Conservation (phyloP, 2,888 invertebrate genomes). For the Ormyrus labotus region DNA sequence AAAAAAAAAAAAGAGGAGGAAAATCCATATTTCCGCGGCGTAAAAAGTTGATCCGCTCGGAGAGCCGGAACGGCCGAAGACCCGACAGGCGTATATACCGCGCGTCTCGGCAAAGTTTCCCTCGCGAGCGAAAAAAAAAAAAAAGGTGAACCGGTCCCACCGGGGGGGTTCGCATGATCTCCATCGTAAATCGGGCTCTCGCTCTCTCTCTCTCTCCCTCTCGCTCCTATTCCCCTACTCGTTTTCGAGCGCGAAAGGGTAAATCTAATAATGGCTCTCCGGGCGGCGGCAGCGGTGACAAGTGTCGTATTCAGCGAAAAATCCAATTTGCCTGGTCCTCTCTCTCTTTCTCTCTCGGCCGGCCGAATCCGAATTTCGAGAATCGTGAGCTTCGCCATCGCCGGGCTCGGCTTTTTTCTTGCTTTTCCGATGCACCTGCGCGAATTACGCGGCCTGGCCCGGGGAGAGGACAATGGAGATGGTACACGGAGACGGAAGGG, state of each 20-base stretch:
- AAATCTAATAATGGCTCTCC: conserved; percentile 63
- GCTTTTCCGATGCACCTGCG: not conserved
- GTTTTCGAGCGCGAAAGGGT: conserved; percentile 57
- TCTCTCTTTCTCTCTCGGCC: not conserved
- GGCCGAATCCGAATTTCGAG: conserved; percentile 47
- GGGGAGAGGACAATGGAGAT: too few relatives aligned
- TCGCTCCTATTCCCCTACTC: conserved; percentile 11
- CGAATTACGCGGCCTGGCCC: too few relatives aligned
- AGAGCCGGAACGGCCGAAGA: not conserved
- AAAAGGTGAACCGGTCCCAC: conserved; percentile 22
- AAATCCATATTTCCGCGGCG: conserved; percentile 19
- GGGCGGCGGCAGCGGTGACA: conserved; percentile 51
- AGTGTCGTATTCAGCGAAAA: conserved; percentile 57
- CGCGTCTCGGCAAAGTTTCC: conserved; percentile 30
- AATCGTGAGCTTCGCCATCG: conserved; percentile 1
- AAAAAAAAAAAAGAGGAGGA: not conserved
- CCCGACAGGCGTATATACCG: conserved; percentile 12
- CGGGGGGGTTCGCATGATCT: conserved; percentile 27
- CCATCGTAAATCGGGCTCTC: conserved; percentile 14
- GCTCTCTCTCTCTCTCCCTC: conserved; percentile 6
- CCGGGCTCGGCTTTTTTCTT: not conserved
- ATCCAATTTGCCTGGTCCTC: conserved; percentile 45
- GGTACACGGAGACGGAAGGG: too few relatives aligned
- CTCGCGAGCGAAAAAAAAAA: not conserved
- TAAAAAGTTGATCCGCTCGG: conserved; percentile 36